phyloP scores from a whole-genome alignment of 2,113 vertebrate genomes.

The Phalacrocorax carbo region DNA sequence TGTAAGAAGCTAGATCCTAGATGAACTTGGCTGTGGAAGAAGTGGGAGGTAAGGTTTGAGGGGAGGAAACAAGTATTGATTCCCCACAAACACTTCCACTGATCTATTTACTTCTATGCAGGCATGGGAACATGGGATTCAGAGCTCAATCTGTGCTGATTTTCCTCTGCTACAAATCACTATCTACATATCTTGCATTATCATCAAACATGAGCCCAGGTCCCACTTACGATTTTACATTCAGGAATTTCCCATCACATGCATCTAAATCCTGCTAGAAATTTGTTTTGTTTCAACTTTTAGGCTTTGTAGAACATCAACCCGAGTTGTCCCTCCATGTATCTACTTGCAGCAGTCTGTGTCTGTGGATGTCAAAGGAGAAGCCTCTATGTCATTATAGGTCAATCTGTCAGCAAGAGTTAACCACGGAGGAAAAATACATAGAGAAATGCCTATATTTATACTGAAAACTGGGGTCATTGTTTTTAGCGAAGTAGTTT shows the following conservation, averaged over 20 bases:
- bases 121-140: not conserved
- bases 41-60: not conserved
- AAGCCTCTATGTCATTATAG: not conserved
- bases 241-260: not conserved
- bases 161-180: not conserved
- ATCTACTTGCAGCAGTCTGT: not conserved
- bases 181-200: not conserved
- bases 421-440: not conserved
- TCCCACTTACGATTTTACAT: fast-evolving
- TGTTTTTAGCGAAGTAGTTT: not conserved
- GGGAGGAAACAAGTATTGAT: not conserved
- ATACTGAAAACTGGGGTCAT: not conserved
- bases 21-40: not conserved
- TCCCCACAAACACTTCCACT: not conserved
- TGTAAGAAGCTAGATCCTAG: not conserved
- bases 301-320: not conserved
- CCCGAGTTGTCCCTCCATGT: not conserved
- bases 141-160: not conserved
- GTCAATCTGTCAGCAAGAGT: not conserved
- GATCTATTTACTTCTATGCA: not conserved
- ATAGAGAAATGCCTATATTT: not conserved
- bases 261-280: not conserved
- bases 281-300: not conserved
- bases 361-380: not conserved
- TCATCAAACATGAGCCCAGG: not conserved